Conservation (phyloP, 2,113 vertebrate species). For the Rhagologus leucostigma region DNA sequence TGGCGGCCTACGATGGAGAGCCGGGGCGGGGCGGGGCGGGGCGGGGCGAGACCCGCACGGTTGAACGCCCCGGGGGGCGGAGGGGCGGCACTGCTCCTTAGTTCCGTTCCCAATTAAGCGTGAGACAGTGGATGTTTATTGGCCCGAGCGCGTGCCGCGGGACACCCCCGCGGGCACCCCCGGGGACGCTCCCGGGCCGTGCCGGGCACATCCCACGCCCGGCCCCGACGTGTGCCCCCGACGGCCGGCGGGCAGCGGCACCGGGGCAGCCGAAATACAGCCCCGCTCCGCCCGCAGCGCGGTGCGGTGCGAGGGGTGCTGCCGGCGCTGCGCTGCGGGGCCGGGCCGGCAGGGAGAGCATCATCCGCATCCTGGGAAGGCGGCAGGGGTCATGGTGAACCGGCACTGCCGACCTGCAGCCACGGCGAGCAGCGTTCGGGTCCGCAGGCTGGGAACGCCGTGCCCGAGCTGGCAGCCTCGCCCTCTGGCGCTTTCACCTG, state of each 20-base stretch:
- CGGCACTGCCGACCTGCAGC: background rate
- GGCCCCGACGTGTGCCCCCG: background rate
- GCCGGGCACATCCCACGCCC: background rate
- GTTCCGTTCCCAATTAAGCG: conserved; percentile 25
- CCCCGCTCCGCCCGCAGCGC: background rate
- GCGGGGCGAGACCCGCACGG: fast-evolving
- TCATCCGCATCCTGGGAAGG: background rate
- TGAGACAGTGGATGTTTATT: background rate
- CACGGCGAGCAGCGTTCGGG: fast-evolving
- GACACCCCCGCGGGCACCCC: background rate
- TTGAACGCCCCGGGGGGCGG: background rate
- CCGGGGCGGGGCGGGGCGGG: too few relatives aligned
- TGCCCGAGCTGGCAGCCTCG: background rate
- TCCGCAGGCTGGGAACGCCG: background rate
- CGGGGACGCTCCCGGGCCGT: too few relatives aligned
- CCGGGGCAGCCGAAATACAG: background rate
- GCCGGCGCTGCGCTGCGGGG: background rate
- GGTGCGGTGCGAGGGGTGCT: too few relatives aligned
- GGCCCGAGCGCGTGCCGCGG: background rate
- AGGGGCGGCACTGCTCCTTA: background rate
- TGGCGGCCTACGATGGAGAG: background rate
- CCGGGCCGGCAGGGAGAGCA: background rate
- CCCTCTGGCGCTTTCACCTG: fast-evolving
- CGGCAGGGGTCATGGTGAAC: fast-evolving
- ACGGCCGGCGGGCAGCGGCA: too few relatives aligned